Conservation (phyloP, 2,113 vertebrate species). For the Hippolais icterina region DNA sequence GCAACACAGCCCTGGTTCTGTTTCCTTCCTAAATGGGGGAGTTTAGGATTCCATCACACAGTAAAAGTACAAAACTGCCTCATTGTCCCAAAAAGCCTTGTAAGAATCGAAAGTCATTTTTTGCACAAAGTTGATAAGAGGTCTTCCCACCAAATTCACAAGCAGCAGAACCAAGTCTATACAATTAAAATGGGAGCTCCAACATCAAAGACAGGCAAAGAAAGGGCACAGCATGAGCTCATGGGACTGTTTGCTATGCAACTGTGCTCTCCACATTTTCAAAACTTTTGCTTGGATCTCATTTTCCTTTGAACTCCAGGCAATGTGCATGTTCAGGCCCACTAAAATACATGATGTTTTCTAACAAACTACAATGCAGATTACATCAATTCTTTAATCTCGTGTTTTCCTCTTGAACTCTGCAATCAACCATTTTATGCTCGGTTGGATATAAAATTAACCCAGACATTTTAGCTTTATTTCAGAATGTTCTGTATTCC, state of each 20-base stretch:
- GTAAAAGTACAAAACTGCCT: background rate
- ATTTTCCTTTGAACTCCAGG: conserved; percentile 27
- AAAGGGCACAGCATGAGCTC: conserved; percentile 13
- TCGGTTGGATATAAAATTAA: background rate
- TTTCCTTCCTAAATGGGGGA: background rate
- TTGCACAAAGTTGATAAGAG: background rate
- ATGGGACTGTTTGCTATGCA: conserved; percentile 9
- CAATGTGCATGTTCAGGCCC: background rate
- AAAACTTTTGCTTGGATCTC: background rate
- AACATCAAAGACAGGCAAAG: conserved; percentile 32
- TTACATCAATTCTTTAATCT: background rate
- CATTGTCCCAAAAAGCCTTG: background rate
- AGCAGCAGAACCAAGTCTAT: background rate
- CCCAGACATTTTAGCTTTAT: background rate
- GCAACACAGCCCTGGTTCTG: background rate
- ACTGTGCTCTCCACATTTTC: background rate
- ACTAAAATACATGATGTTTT: conserved; percentile 25
- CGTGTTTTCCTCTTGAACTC: background rate
- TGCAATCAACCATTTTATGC: background rate
- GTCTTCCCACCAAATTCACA: background rate
- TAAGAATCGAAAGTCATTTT: background rate
- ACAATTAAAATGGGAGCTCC: background rate
- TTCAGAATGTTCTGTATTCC: background rate
- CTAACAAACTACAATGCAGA: background rate
- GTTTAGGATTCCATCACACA: background rate